phyloP scores from a whole-genome alignment of 2,797 vertebrate species.

The Lacerta agilis region DNA sequence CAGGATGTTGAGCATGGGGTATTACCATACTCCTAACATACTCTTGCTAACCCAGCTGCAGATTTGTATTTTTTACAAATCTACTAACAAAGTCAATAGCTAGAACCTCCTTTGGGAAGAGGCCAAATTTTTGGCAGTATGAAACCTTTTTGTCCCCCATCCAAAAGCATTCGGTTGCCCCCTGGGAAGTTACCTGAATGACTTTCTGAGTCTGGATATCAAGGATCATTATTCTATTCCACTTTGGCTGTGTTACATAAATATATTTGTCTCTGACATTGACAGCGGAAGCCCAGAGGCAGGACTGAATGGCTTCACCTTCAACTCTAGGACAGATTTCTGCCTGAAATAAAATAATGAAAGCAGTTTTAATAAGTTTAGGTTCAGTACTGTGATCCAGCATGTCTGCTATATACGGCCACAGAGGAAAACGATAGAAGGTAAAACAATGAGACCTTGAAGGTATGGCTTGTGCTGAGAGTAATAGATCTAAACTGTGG shows the following conservation, averaged over 20 bases:
- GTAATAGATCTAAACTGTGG: background rate
- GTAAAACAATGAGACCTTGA: slow-evolving; percentile 33
- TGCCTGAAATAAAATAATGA: slow-evolving; percentile 79
- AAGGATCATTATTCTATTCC: slow-evolving; percentile 88
- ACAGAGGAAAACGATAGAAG: slow-evolving; percentile 4
- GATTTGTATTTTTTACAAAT: background rate
- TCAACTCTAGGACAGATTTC: slow-evolving; percentile 89
- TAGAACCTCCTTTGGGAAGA: slow-evolving; percentile 29
- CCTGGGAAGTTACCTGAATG: slow-evolving; percentile 83
- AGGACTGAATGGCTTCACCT: slow-evolving; percentile 80
- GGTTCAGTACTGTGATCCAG: slow-evolving; percentile 1
- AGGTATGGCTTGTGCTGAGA: slow-evolving; percentile 34
- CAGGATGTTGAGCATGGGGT: background rate
- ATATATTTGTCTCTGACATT: slow-evolving; percentile 93
- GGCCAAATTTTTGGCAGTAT: fast-evolving
- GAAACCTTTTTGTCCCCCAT: background rate
- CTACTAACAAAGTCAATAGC: background rate
- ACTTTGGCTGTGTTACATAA: slow-evolving; percentile 90
- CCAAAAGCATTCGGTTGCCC: slow-evolving; percentile 17
- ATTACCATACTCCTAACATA: background rate
- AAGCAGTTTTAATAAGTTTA: slow-evolving; percentile 52
- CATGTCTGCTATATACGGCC: slow-evolving; percentile 33
- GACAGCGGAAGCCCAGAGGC: slow-evolving; percentile 92
- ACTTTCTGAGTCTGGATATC: slow-evolving; percentile 93
- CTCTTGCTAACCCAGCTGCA: too few species aligned